Evolutionary conservation across 2,113 vertebrate genomes (phyloP), one percentile per base, ranked within the genome.

Genomic region (Triplophysa tibetana): DNA sequence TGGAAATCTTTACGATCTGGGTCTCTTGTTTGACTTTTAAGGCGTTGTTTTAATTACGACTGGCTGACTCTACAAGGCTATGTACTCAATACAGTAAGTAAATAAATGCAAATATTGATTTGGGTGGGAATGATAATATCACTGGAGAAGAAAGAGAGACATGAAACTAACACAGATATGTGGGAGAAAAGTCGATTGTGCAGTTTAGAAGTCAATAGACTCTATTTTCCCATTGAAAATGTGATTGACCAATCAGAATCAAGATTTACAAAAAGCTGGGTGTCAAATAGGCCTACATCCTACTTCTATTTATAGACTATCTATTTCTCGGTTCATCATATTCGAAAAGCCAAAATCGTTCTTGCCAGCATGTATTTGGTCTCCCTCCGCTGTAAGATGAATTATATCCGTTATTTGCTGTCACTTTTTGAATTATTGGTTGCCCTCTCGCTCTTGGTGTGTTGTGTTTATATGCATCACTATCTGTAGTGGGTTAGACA

Each of bases 401-500:
- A 65, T 64, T 77, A 52, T 54, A 77, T 77, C 74, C 24, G 43
- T 62, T 23, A 63, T 63, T 75, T 63, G 60, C 43, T 75, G 60
- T 63, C 58, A 63, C 58, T 45, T 75, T 50, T 50, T 75, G 58
- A 75, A 63, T 63, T 75, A 75, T 75, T 75, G 58, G 58, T 75
- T 75, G 60, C 58, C 41, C 21, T 75, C 70, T 43, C 23, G 33
- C 56, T 61, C 41, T 61, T 75, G 73, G 38, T 63, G 60, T 63
- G 73, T 73, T 73, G 58, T 63, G 58, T 63, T 75, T 75, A 23
- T 61, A 75, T 65, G 74, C 60, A 64, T 76, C 74, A 33, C 74
- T 76, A 52, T 76, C 62, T 76, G 19, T 33, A 76, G 61, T 76
- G 74, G 62, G 45, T 33, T 33, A 50, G 73, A 75, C 24, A 54